Evolutionary conservation across 1,140 invertebrate species (phyloP), one percentile per base, ranked within the genome.

Genomic region (Drosophila malerkotliana): DNA sequence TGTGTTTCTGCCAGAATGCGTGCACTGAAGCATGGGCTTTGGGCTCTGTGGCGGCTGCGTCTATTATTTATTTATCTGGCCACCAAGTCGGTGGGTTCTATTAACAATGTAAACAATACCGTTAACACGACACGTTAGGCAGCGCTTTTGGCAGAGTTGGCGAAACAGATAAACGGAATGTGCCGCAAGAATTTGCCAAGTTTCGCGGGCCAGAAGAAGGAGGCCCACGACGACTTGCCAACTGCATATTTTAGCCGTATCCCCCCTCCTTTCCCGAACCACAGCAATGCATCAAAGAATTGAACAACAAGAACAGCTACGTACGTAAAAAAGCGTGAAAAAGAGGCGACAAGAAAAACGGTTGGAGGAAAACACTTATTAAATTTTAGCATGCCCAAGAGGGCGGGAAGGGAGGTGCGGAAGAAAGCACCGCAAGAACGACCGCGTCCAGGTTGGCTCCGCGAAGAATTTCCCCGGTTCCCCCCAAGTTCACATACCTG

Each of bases 81-180:
- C 76, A 83, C 80, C 80, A 79, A 63, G 55, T 51, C 58, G 56
- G 30, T 79, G 77, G 72, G 72, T 76, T 83, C 80, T 84, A 81
- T 85, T 85, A 84, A 79, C 78, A 80, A 80, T 84, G 81, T 84
- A 84, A 84, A 84, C 81, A 84, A 84, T 84, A 84, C 81, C 81
- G 81, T 84, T 84, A 85, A 84, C 81, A 84, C 73, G 76, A 75
- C 61, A 41, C 54, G 53, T 75, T 58, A 8, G 59, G 39, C 39
- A 57, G 32, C 61, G 52, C 26, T 57, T 66, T 64, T 15, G 54
- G 51, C 30, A 9, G 26, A 37, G 52, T 24, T 34, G 41, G 32
- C 45, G 37, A 55, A 49, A 39, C 15, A 56, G 59, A 53, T 56
- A 45, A 63, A 74, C 66, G 71, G 66, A 80, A 72, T 80, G 77